Conservation (phyloP, 2,888 invertebrate genomes). For the Sericinus montela region DNA sequence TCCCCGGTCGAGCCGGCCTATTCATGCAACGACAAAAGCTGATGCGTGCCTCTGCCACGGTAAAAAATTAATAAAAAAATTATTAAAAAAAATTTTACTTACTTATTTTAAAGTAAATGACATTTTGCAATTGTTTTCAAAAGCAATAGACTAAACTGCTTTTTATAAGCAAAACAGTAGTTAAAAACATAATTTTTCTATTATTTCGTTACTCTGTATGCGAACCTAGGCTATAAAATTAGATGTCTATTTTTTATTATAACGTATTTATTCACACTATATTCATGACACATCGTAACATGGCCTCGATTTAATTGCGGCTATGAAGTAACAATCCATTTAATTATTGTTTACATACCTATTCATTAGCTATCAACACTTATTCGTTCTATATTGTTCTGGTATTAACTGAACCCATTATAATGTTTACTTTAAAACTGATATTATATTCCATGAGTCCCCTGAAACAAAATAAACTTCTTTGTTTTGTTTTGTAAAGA, state of each 20-base stretch:
- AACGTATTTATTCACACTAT: not conserved
- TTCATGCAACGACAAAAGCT: no score
- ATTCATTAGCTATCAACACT: conserved; percentile 17
- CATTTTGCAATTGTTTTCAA: no score
- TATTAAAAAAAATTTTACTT: no score
- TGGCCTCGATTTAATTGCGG: conserved; percentile 12
- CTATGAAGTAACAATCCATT: conserved; percentile 16
- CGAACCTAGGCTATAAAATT: not conserved
- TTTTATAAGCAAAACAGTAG: no score
- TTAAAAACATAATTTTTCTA: no score
- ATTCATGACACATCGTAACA: conserved; percentile 7
- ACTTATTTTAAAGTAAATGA: no score
- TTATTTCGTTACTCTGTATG: no score
- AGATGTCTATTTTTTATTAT: not conserved
- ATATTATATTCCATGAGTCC: conserved; percentile 7
- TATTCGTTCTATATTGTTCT: conserved; percentile 14
- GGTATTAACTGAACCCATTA: conserved; percentile 2
- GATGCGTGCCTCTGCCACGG: no score
- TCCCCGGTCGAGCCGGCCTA: no score
- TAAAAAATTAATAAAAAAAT: no score
- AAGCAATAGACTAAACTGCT: no score
- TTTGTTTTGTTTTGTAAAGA: no score
- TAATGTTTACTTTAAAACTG: not conserved
- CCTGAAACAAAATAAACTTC: not conserved
- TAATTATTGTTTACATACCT: conserved; percentile 19